Evolutionary conservation across 2,113 vertebrate species (phyloP).

Genomic region (Syngnathoides biaculeatus): DNA sequence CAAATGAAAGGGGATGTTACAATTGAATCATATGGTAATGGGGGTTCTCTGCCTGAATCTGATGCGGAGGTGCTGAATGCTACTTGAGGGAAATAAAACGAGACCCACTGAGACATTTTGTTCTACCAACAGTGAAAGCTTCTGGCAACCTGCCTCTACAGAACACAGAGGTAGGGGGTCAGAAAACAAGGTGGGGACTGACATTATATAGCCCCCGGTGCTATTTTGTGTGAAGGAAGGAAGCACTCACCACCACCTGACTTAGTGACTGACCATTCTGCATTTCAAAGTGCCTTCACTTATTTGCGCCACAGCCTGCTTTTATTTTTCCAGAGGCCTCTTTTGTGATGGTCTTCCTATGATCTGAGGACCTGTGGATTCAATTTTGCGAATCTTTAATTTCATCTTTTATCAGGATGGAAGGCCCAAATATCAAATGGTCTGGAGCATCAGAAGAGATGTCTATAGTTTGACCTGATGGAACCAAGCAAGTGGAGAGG

Average conservation of each 20-base stretch:
- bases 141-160: conserved; percentile 45
- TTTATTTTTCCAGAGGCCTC: conserved; percentile 26
- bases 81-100: conserved; percentile 62
- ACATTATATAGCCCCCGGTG: conserved; percentile 44
- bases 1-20: conserved; percentile 66
- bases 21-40: conserved; percentile 67
- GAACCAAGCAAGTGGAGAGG: conserved; percentile 15
- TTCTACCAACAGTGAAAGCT: conserved; percentile 50
- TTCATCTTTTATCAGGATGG: conserved; percentile 52
- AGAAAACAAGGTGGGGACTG: conserved; percentile 31
- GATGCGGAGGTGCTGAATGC: conserved; percentile 68
- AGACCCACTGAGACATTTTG: conserved; percentile 56
- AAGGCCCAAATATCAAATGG: conserved; percentile 41
- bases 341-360: conserved; percentile 44
- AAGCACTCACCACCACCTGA: conserved; percentile 32
- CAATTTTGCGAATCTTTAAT: conserved; percentile 43
- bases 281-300: conserved; percentile 58
- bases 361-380: conserved; percentile 46
- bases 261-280: conserved; percentile 46
- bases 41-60: conserved; percentile 50
- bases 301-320: conserved; percentile 26
- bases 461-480: conserved; percentile 42
- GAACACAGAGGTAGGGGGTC: conserved; percentile 44
- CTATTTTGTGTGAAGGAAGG: conserved; percentile 26
- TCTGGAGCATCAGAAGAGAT: conserved; percentile 32